Conservation (phyloP, 2,797 vertebrate genomes). For the Myotis planiceps region DNA sequence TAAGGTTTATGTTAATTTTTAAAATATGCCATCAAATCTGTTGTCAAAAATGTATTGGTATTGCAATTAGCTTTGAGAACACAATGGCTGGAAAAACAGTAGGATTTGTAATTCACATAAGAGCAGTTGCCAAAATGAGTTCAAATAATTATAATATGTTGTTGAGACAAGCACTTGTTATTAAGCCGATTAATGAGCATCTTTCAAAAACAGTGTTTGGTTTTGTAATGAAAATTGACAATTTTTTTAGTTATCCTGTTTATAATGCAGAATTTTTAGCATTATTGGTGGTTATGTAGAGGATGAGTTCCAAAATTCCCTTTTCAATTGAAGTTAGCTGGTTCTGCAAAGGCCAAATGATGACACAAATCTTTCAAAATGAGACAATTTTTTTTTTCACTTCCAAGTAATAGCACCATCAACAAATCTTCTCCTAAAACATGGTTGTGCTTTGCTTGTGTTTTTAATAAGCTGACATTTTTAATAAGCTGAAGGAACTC, state of each 20-base stretch:
- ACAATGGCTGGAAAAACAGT: not conserved
- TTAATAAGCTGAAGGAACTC: constrained; percentile 50
- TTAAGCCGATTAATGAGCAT: constrained; percentile 29
- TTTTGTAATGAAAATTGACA: constrained; percentile 28
- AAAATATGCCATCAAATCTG: not conserved
- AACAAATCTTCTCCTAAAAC: constrained; percentile 22
- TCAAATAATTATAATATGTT: constrained; percentile 19
- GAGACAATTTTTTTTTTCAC: not conserved
- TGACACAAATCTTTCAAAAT: constrained; percentile 57
- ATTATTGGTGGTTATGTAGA: constrained; percentile 36
- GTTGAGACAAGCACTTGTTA: not conserved
- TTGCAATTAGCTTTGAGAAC: constrained; percentile 30
- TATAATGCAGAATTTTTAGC: constrained; percentile 19
- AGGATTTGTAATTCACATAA: not conserved
- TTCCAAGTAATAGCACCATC: constrained; percentile 16
- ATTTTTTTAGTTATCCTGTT: not conserved
- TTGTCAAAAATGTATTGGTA: constrained; percentile 32
- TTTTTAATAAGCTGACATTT: constrained; percentile 35
- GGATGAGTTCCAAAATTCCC: constrained; percentile 22
- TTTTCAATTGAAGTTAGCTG: constrained; percentile 37
- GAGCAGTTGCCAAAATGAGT: constrained; percentile 8
- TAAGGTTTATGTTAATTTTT: constrained; percentile 16
- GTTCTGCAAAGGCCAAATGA: not conserved
- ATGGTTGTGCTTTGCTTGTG: not conserved
- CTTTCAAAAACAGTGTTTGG: constrained; percentile 18